These are phyloP conservation scores for Hypolimnas misippus DNA, from an alignment of 2,888 invertebrate genomes.

Conservation along the genomic window DNA sequence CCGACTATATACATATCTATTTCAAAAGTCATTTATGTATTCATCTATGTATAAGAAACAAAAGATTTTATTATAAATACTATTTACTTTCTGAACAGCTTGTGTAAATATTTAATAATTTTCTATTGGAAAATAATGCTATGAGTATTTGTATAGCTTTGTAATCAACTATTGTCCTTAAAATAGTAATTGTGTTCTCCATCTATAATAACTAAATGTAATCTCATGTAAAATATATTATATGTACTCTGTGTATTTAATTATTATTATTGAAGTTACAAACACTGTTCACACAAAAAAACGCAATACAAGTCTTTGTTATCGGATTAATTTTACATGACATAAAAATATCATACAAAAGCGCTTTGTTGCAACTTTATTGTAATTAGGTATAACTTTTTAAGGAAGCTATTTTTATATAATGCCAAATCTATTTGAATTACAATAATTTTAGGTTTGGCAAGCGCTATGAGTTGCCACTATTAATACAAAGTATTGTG, in stretches of 20 bases:
- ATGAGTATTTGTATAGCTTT: not conserved
- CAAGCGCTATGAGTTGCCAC: constrained; percentile 96
- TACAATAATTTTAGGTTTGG: constrained; percentile 93
- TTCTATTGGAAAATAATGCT: not conserved
- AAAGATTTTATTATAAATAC: not conserved
- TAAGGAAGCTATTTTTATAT: not conserved
- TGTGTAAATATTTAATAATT: constrained; percentile 14
- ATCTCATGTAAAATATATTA: constrained; percentile 4
- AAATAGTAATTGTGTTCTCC: not conserved
- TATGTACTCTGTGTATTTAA: no score
- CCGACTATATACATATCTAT: not conserved
- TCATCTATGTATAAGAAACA: not conserved
- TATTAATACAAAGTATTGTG: constrained; percentile 97
- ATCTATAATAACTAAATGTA: no score
- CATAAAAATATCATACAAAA: no score
- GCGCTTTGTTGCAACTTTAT: no score
- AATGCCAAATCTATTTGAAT: not conserved
- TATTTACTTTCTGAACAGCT: constrained; percentile 13
- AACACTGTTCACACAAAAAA: no score
- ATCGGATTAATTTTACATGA: no score
- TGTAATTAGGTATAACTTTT: no score
- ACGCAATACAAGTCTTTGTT: no score
- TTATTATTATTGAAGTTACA: no score
- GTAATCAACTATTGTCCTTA: constrained; percentile 1
- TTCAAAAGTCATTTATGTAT: not conserved